A percentile compares a stretch with the other conserved stretches of the same genome.
phyloP scores from a whole-genome alignment of 2,797 vertebrate species.

The Brachyalestes nurse region DNA sequence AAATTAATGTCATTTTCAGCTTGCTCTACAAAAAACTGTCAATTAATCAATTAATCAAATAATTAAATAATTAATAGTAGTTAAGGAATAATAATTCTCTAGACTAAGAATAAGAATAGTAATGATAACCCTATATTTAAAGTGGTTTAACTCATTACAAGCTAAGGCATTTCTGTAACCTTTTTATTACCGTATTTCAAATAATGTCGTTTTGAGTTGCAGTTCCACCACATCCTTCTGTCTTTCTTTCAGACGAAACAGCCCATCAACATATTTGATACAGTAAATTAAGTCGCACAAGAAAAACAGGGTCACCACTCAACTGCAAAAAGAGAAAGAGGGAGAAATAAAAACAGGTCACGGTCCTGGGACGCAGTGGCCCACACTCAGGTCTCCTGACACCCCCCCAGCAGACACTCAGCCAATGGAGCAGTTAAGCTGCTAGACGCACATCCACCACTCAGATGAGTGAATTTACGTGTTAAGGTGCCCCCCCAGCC shows the following conservation, averaged over 20 bases:
- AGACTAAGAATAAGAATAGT: no score
- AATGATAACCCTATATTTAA: neutral
- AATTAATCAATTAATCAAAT: no score
- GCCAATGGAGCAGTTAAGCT: constrained; percentile 74
- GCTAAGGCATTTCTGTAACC: neutral
- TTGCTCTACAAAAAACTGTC: no score
- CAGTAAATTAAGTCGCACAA: constrained; percentile 1
- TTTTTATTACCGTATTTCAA: neutral
- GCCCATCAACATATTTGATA: neutral
- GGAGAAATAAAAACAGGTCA: constrained; percentile 41
- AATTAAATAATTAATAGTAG: neutral
- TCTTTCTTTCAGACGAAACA: constrained; percentile 7
- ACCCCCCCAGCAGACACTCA: constrained; percentile 73
- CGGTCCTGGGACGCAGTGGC: constrained; percentile 27
- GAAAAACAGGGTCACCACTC: constrained; percentile 5
- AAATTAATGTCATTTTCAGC: no score
- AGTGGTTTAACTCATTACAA: neutral
- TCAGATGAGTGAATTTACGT: constrained; percentile 80
- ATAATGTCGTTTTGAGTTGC: neutral
- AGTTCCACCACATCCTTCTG: neutral
- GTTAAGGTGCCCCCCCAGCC: constrained; percentile 62
- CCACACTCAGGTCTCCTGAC: constrained; percentile 56
- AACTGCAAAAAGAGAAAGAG: constrained; percentile 19
- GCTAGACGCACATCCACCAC: constrained; percentile 70
- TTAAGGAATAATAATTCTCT: neutral